These are phyloP conservation scores for Empidonax alnorum DNA, from an alignment of 2,113 vertebrate species.

Conservation along the genomic window DNA sequence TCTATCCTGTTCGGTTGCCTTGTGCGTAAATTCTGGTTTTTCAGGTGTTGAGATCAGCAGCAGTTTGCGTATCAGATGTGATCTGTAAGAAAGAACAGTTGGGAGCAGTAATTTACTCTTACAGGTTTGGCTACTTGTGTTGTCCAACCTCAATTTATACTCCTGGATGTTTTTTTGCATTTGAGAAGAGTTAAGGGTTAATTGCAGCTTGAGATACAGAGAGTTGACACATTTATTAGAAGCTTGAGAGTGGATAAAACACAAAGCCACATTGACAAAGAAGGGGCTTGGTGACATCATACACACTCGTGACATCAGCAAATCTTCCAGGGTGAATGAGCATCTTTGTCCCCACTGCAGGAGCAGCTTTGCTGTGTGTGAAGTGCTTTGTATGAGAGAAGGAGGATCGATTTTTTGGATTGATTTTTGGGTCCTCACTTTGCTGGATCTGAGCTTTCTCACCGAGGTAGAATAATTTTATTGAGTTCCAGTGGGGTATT, in stretches of 20 bases:
- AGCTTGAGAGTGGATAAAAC: neutral
- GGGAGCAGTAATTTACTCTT: neutral
- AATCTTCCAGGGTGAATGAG: constrained; percentile 63
- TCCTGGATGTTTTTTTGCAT: neutral
- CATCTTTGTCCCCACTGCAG: constrained; percentile 68
- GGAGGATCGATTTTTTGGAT: neutral
- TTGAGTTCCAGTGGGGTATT: neutral
- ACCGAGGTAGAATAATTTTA: neutral
- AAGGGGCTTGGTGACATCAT: constrained; percentile 54
- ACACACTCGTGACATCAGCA: constrained; percentile 56
- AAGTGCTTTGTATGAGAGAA: constrained; percentile 20
- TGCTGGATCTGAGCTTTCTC: neutral
- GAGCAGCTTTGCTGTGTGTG: neutral
- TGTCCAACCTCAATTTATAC: neutral
- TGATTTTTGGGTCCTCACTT: neutral
- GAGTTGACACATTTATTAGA: neutral
- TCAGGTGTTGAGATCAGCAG: neutral
- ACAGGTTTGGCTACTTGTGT: neutral
- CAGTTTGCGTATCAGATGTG: neutral
- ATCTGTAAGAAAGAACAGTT: neutral
- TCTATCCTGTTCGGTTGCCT: neutral
- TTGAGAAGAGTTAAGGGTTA: constrained; percentile 43
- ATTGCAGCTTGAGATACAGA: neutral
- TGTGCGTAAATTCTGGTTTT: neutral
- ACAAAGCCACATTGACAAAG: constrained; percentile 70